A percentile compares a stretch with the other conserved stretches of the same genome.
These are phyloP conservation scores for Halcyon smyrnensis DNA, from an alignment of 2,797 vertebrate species.

Conservation along the genomic window DNA sequence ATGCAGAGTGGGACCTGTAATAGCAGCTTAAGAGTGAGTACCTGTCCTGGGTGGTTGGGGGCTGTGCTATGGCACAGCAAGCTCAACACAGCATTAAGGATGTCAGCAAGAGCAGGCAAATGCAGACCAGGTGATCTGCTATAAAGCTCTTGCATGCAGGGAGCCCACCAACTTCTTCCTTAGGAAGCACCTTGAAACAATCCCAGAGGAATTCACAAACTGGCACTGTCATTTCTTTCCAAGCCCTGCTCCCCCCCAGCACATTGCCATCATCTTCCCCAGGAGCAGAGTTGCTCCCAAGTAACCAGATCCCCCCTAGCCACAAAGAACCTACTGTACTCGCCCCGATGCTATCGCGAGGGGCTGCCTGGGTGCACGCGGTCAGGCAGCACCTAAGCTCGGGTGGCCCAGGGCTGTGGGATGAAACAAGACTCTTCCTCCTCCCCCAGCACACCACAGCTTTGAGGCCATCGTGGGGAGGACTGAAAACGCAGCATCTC, in stretches of 20 bases:
- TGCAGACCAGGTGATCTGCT: not conserved
- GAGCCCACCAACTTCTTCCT: not conserved
- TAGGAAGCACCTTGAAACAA: slow-evolving; percentile 24
- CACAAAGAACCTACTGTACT: slow-evolving; percentile 77
- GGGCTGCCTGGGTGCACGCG: not conserved
- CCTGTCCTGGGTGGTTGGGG: rapidly evolving
- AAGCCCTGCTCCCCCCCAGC: not conserved
- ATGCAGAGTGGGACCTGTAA: not conserved
- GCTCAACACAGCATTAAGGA: not conserved
- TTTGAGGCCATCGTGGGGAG: slow-evolving; percentile 46
- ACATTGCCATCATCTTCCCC: slow-evolving; percentile 42
- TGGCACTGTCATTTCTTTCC: slow-evolving; percentile 11
- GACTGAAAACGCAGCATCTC: slow-evolving; percentile 3
- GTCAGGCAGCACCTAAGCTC: slow-evolving; percentile 70
- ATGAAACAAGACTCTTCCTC: slow-evolving; percentile 73
- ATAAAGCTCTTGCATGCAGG: not conserved
- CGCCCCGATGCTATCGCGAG: slow-evolving; percentile 54
- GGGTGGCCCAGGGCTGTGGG: slow-evolving; percentile 65
- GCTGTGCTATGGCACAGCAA: not conserved
- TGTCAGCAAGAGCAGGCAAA: not conserved
- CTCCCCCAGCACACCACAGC: slow-evolving; percentile 41
- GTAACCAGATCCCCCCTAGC: slow-evolving; percentile 72
- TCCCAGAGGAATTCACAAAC: slow-evolving; percentile 41
- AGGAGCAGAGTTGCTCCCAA: slow-evolving; percentile 57
- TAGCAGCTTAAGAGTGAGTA: not conserved